Evolutionary conservation across 2,113 vertebrate genomes (phyloP), one percentile per base, ranked within the genome.

Genomic region (Psittacara wagleri): DNA sequence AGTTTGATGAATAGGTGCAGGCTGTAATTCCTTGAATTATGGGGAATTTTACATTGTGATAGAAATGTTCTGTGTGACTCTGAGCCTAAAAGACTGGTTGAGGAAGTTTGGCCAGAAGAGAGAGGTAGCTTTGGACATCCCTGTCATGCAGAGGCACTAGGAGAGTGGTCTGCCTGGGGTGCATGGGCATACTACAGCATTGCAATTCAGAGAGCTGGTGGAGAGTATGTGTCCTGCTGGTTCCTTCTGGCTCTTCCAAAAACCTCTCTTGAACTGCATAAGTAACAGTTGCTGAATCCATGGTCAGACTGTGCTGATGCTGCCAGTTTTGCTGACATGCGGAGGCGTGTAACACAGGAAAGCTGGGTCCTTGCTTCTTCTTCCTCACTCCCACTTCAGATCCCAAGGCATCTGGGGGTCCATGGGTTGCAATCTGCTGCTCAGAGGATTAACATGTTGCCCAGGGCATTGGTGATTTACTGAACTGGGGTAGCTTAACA

Each of bases 171-270:
- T 8, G 84, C 14, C 64, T 11, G 41, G 59, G 17, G 4, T 24
- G 8, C 2, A 0, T 0, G 13, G 37, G 22, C 10, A 41, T 35
- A 27, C 31, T 6, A 16, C 9, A 3, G 61, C 4, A 1, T 7
- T 67, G 74, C 16, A 35, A 0, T 41, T 23, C 5, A 2, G 25
- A 54, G 68, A 76, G 18, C 66, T 64, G 17, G 4, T 77, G 48
- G 49, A 64, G 31, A 25, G 39, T 23, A 17, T 0, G 0, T 22
- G 35, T 83, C 76, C 37, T 91, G 11, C 24, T 10, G 1, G 7
- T 80, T 89, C 23, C 72, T 11, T 92, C 17, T 3, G 5, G 28
- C 33, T 73, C 20, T 80, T 80, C 55, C 59, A 69, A 46, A 89
- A 73, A 35, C 49, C 43, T 52, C 35, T 70, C 43, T 63, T 0